These are phyloP conservation scores for Carettochelys insculpta DNA, from an alignment of 2,113 vertebrate genomes.

Conservation along the genomic window DNA sequence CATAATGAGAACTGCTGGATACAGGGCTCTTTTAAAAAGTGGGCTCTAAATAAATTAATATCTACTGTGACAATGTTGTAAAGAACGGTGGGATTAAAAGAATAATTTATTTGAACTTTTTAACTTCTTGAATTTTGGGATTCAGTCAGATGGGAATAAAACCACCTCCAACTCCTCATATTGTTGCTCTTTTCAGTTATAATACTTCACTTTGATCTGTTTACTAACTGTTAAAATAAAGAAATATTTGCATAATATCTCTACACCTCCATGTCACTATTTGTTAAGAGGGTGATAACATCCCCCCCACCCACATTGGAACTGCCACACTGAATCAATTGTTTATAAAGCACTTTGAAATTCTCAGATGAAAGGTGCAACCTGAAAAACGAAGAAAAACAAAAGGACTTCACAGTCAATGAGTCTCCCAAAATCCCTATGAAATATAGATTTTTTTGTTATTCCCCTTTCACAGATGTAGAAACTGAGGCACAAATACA, in stretches of 20 bases:
- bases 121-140: background rate
- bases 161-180: conserved; percentile 20
- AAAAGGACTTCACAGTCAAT: conserved; percentile 55
- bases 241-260: conserved; percentile 67
- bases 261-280: conserved; percentile 69
- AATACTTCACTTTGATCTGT: conserved; percentile 48
- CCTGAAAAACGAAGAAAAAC: conserved; percentile 60
- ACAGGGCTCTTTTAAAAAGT: background rate
- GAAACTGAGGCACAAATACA: conserved; percentile 20
- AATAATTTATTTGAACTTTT: background rate
- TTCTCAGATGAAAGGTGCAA: conserved; percentile 67
- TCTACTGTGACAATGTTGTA: background rate
- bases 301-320: conserved; percentile 62
- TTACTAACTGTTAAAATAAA: conserved; percentile 71
- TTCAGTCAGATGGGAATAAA: background rate
- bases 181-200: conserved; percentile 46
- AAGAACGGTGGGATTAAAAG: background rate
- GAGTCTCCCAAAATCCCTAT: conserved; percentile 29
- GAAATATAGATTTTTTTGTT: conserved; percentile 25
- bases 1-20: background rate
- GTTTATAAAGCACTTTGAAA: conserved; percentile 72
- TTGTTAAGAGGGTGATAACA: conserved; percentile 52
- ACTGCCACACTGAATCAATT: conserved; percentile 69
- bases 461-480: conserved; percentile 35
- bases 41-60: background rate